A percentile compares a stretch with the other conserved stretches of the same genome.
phyloP scores from a whole-genome alignment of 2,113 vertebrate genomes.

The Sylvilagus bachmani region DNA sequence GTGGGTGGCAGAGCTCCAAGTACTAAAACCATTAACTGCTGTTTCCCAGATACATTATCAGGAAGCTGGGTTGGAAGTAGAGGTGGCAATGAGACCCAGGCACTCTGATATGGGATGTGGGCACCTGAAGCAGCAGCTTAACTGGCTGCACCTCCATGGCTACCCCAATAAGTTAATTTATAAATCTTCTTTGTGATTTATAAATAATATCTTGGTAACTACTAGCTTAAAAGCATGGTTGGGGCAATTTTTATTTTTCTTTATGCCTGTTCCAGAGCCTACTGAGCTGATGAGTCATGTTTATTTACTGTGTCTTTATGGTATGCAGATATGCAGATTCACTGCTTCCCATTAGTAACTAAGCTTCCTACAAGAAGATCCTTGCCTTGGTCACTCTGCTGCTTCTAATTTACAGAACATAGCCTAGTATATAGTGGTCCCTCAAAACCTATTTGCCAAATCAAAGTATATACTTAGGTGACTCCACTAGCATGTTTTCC shows the following conservation, averaged over 20 bases:
- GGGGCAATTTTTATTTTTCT: not conserved
- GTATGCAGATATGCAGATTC: not conserved
- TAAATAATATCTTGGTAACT: not conserved
- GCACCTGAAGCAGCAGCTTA: no score
- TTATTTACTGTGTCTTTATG: not conserved
- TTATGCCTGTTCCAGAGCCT: not conserved
- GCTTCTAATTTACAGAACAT: not conserved
- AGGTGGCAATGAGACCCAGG: no score
- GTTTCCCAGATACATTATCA: no score
- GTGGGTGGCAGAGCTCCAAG: no score
- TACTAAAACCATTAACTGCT: no score
- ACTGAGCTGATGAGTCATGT: not conserved
- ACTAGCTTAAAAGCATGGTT: not conserved
- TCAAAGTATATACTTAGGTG: not conserved
- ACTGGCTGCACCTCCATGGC: no score
- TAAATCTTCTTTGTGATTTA: not conserved
- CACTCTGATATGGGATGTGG: no score
- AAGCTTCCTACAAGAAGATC: not conserved
- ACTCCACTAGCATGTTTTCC: not conserved
- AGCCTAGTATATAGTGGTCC: not conserved
- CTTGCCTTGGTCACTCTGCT: no score
- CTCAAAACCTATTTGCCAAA: not conserved
- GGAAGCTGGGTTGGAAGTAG: no score
- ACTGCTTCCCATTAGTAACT: not conserved
- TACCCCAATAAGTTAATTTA: not conserved